Conservation (phyloP, 2,797 vertebrate species). For the Lates japonicus region DNA sequence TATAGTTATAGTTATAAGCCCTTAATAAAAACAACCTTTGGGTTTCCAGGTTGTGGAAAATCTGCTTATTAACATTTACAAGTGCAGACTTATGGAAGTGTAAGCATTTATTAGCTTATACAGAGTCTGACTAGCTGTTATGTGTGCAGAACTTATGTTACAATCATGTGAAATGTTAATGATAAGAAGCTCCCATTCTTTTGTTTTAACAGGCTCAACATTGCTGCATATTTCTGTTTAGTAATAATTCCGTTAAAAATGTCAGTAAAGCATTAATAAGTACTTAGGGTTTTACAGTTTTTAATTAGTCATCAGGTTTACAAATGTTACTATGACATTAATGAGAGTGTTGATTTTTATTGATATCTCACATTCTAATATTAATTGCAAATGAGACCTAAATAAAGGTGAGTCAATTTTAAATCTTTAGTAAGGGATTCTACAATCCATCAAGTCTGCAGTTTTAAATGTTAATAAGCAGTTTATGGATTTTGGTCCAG, state of each 20-base stretch:
- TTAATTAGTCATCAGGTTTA: not conserved
- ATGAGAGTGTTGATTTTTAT: not conserved
- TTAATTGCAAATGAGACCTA: not conserved
- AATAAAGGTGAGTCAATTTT: not conserved
- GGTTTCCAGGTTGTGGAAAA: not conserved
- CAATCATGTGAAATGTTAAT: not conserved
- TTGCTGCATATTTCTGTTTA: not conserved
- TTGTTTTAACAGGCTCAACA: not conserved
- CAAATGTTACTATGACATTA: too few relatives aligned
- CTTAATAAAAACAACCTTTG: not conserved
- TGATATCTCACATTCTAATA: not conserved
- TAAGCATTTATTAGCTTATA: not conserved
- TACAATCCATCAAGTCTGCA: not conserved
- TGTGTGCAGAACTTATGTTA: not conserved
- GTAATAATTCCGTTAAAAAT: not conserved
- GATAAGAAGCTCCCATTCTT: not conserved
- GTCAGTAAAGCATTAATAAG: not conserved
- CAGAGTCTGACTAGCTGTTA: not conserved
- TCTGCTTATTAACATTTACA: conserved; percentile 4
- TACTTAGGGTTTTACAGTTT: too few relatives aligned
- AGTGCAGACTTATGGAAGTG: not conserved
- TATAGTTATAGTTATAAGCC: too few relatives aligned
- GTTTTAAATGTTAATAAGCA: not conserved
- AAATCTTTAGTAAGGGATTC: not conserved
- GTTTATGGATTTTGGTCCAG: not conserved